Conservation (phyloP, 2,888 invertebrate genomes). For the Lissocephala sabroskyi region DNA sequence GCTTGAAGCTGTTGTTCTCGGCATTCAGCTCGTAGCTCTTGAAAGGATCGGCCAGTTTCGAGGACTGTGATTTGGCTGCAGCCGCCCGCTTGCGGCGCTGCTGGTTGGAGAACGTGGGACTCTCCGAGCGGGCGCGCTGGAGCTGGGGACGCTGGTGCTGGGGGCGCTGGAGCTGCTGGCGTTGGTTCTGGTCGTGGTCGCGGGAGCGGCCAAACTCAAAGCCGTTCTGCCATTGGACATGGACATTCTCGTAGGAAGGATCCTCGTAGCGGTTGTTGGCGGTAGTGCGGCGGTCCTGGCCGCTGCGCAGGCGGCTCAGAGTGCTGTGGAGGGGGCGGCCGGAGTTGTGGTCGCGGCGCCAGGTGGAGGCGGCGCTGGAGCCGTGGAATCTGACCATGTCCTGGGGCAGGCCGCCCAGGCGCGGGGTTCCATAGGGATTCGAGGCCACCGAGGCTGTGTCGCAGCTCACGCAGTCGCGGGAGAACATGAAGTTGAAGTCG, state of each 20-base stretch:
- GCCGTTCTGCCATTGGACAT: conserved; percentile 72
- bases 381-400: conserved; percentile 70
- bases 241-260: conserved; percentile 71
- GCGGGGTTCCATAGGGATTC: conserved; percentile 64
- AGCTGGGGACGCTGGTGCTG: conserved; percentile 56
- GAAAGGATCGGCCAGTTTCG: conserved; percentile 67
- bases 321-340: conserved; percentile 67
- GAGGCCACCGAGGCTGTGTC: conserved; percentile 60
- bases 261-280: conserved; percentile 63
- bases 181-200: conserved; percentile 48
- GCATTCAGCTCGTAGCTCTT: conserved; percentile 70
- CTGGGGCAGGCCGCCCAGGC: conserved; percentile 60
- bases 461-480: conserved; percentile 71
- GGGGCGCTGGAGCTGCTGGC: conserved; percentile 17
- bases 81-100: conserved; percentile 47
- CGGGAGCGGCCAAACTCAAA: conserved; percentile 71
- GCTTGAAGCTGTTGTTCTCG: conserved; percentile 70
- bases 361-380: conserved; percentile 23
- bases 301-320: conserved; percentile 62
- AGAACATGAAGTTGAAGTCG: conserved; percentile 74
- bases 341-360: conserved; percentile 48
- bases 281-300: conserved; percentile 13
- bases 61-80: conserved; percentile 23
- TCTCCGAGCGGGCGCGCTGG: conserved; percentile 70
- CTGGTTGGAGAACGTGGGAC: conserved; percentile 66